Base-by-base conservation (phyloP, 2,113 vertebrate species). In the Mustelus asterias region DNA sequence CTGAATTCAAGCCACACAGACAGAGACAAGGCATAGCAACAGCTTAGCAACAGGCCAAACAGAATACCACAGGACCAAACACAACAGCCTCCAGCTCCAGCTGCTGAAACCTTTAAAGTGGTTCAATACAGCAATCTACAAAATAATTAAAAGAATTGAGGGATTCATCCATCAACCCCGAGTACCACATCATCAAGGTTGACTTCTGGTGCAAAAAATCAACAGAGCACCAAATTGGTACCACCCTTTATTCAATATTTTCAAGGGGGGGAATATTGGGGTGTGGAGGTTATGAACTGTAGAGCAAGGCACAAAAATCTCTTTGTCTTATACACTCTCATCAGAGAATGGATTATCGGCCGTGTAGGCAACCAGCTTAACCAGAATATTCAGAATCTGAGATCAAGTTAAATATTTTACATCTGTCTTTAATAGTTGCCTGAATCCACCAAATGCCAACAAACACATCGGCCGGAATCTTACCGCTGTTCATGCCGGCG, bases 1-100 rank as follows among this genome's bases (percentile, higher is more conserved):
- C 89, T 93, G 60, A 67, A 65, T n/a, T 37, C 89, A 93, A 93
- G 60, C 89, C 89, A 93, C 89, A 37, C n/a, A 93, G 89, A 67
- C 89, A 93, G 89, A 93, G 89, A 93, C 89, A 93, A 93, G 10
- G 89, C 89, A 33, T 93, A 93, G 89, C 69, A 29, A 54, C 94
- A 60, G 94, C 94, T 6, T 95, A 95, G 94, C 94, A 95, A 95
- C 94, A 48, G 41, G 41, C 94, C 22, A 95, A 72, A 48, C 94
- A 95, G 11, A 24, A 54, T 41, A 33, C 94, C 3, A 44, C 41
- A 76, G 26, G 9, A 70, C 41, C 94, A 72, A 72, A 95, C 94
- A 95, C 41, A 48, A 48, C 24, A 72, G 94, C 94, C 69, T 95
- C 94, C 44, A 94, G 41, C 67, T 26, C 67, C 93, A 95, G 69